Base-by-base conservation (phyloP, 2,797 vertebrate genomes). In the Diplodus puntazzo region DNA sequence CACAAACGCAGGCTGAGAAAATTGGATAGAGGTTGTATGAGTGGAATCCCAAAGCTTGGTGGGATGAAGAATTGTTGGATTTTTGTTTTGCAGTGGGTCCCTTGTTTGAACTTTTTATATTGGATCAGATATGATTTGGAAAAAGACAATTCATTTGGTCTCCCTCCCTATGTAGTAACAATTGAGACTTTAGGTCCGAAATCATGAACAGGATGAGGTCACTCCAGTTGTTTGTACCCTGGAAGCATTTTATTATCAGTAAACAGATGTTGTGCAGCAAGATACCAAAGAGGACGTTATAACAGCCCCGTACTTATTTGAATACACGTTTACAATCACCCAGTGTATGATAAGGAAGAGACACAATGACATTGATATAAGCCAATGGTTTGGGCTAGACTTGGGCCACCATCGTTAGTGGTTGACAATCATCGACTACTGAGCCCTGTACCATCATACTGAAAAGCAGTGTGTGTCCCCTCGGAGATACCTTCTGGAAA, bases 11-110 rank as follows among this genome's bases (percentile, higher is more conserved):
- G 48, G 62, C 53, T 60, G 17, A 75, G 73, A 61, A 75, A 79
- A 79, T 79, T 80, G 68, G 69, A 84, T 67, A n/a, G 59, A 70
- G 68, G 27, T 62, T 60, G 63, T 58, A 52, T 60, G 34, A 82
- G n/a, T 63, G 18, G 14, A 64, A 43, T 42, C 52, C 46, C 50
- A 69, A 45, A 73, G 70, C 30, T 20, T 14, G 4, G 42, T 62
- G 34, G 14, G 20, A 50, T 21, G 45, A 50, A 43, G 43, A 18
- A 21, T 52, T 57, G 45, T 59, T 52, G 25, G 10, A 54, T 70
- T 69, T 12, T 34, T 54, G 69, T 27, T 27, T 27, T 34, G 5
- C n/a, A 12, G 2, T 48, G 11, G 30, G 8, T 42, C 6, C 62
- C 25, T 11, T n/a, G 5, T 18, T 54, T 75, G 30, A 58, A 68